Conservation (phyloP, 2,113 vertebrate species). For the Echinops telfairi region DNA sequence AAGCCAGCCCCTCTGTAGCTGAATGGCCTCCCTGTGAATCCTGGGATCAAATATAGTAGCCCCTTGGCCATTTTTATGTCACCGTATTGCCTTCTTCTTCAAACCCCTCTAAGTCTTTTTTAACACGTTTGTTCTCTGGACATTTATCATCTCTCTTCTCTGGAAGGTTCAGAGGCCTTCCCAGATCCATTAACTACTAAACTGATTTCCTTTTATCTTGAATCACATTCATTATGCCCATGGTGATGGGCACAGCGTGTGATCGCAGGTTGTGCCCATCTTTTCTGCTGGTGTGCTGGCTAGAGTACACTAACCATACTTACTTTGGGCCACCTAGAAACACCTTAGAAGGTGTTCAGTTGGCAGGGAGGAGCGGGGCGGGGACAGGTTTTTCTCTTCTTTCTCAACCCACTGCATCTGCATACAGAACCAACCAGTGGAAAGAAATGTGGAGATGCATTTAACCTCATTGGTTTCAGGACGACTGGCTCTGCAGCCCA, state of each 20-base stretch:
- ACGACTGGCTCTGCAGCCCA: constrained; percentile 86
- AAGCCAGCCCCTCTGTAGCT: not conserved
- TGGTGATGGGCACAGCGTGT: not conserved
- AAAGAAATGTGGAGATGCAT: constrained; percentile 86
- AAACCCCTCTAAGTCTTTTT: not conserved
- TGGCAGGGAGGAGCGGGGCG: too few species aligned
- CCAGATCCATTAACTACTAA: not conserved
- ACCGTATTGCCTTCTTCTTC: not conserved
- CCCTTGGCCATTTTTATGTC: not conserved
- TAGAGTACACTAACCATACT: not conserved
- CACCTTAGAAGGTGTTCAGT: constrained; percentile 62
- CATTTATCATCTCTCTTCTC: not conserved
- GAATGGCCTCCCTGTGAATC: not conserved
- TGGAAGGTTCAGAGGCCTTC: constrained; percentile 11
- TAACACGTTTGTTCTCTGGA: not conserved
- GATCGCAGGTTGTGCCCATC: not conserved
- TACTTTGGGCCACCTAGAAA: constrained; percentile 55
- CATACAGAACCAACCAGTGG: constrained; percentile 81
- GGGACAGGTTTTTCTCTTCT: too few species aligned
- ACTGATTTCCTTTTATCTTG: constrained; percentile 23
- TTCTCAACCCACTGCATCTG: not conserved
- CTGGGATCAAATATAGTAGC: not conserved
- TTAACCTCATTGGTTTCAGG: constrained; percentile 89
- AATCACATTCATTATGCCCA: not conserved
- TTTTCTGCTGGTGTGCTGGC: not conserved